Evolutionary conservation across 2,113 vertebrate species (phyloP).

Genomic region (Emydocephalus ijimae): DNA sequence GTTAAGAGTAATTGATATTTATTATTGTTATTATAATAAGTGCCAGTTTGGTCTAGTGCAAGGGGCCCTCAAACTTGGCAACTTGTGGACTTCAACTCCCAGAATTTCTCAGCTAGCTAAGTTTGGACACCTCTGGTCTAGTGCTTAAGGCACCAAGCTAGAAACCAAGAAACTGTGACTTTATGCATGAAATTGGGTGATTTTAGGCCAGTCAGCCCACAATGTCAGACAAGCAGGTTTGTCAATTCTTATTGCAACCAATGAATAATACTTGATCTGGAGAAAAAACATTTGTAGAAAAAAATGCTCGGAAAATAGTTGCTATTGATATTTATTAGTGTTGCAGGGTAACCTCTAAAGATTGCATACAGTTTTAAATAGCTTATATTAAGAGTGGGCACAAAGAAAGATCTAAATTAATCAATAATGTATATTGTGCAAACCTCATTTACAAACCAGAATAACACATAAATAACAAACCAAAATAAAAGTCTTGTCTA

Average conservation of each 20-base stretch:
- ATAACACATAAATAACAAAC: not conserved
- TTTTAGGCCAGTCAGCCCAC: not conserved
- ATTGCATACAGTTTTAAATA: not conserved
- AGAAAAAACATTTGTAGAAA: not conserved
- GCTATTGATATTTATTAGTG: not conserved
- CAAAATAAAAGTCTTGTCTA: not conserved
- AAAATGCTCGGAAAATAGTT: rapidly evolving
- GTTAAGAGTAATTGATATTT: rapidly evolving
- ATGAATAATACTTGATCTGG: not conserved
- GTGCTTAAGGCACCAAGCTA: not conserved
- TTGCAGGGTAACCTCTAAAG: not conserved
- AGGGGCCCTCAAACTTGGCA: too few species aligned
- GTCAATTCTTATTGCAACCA: not conserved
- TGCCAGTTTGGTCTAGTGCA: not conserved
- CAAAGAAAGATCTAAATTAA: not conserved
- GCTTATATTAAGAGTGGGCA: not conserved
- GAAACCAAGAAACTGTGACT: not conserved
- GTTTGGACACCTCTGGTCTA: not conserved
- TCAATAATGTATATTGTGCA: not conserved
- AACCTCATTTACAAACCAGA: not conserved
- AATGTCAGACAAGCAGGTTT: not conserved
- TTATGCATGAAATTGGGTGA: not conserved
- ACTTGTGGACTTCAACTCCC: too few species aligned
- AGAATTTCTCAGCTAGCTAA: too few species aligned
- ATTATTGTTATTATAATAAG: not conserved